Conservation (phyloP, 2,113 vertebrate species). For the Grantiella picta region DNA sequence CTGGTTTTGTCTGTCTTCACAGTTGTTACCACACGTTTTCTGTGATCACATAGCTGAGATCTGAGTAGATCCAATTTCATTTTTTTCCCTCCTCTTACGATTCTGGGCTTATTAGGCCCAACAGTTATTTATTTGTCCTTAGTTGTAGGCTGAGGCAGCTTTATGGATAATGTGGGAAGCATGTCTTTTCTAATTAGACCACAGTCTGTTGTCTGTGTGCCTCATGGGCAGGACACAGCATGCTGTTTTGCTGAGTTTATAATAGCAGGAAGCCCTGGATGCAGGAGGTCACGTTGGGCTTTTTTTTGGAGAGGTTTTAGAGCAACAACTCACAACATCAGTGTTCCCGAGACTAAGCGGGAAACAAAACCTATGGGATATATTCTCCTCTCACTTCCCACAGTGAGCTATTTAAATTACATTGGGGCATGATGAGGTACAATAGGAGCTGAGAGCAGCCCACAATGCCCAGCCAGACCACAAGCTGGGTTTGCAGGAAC, state of each 20-base stretch:
- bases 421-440: not conserved
- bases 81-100: not conserved
- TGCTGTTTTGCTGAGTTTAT: not conserved
- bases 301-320: not conserved
- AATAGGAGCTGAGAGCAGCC: not conserved
- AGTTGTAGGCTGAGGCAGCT: constrained; percentile 23
- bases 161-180: constrained; percentile 40
- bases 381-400: not conserved
- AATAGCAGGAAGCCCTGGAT: constrained; percentile 8
- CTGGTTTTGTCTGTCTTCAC: constrained; percentile 10
- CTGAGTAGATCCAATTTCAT: not conserved
- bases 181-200: constrained; percentile 59
- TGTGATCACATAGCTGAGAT: not conserved
- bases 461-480: not conserved
- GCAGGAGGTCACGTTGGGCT: not conserved
- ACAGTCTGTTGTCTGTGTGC: constrained; percentile 59
- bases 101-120: constrained; percentile 2
- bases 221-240: constrained; percentile 50
- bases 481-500: not conserved
- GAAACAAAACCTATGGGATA: not conserved
- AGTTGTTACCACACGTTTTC: not conserved
- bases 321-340: not conserved
- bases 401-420: not conserved
- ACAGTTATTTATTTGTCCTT: constrained; percentile 40
- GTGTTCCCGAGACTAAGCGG: not conserved